Percentiles rank a stretch among this genome's conserved stretches.
These are phyloP conservation scores for Bombus terrestris DNA, from an alignment of 1,140 invertebrate species.

Conservation along the genomic window DNA sequence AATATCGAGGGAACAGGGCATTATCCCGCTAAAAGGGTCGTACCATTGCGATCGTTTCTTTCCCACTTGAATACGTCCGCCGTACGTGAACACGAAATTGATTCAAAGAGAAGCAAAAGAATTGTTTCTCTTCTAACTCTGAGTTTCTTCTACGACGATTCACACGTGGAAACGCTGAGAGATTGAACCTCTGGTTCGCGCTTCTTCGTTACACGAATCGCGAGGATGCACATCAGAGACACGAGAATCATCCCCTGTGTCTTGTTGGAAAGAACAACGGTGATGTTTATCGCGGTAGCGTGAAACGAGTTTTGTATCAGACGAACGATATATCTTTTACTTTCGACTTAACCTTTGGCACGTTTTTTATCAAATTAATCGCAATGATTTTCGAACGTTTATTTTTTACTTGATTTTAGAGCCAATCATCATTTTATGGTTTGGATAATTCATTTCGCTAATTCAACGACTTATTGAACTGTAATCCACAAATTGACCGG, in stretches of 20 bases:
- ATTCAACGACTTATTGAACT: too few species aligned
- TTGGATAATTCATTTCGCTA: too few species aligned
- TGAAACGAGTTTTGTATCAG: background rate
- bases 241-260: background rate
- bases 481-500: too few species aligned
- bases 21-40: conserved; percentile 1
- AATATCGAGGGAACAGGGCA: conserved; percentile 23
- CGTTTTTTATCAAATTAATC: too few species aligned
- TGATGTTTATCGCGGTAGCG: too few species aligned
- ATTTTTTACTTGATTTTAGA: too few species aligned
- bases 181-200: background rate
- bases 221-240: too few species aligned
- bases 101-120: background rate
- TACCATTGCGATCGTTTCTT: background rate
- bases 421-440: too few species aligned
- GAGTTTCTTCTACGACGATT: background rate
- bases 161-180: background rate
- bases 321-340: too few species aligned
- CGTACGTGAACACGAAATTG: background rate
- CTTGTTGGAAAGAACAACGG: too few species aligned
- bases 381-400: too few species aligned
- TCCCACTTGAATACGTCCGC: background rate
- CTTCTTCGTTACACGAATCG: background rate
- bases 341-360: too few species aligned
- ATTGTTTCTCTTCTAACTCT: background rate